Base-by-base conservation (phyloP, 2,888 invertebrate species). In the Dryomyza anilis region DNA sequence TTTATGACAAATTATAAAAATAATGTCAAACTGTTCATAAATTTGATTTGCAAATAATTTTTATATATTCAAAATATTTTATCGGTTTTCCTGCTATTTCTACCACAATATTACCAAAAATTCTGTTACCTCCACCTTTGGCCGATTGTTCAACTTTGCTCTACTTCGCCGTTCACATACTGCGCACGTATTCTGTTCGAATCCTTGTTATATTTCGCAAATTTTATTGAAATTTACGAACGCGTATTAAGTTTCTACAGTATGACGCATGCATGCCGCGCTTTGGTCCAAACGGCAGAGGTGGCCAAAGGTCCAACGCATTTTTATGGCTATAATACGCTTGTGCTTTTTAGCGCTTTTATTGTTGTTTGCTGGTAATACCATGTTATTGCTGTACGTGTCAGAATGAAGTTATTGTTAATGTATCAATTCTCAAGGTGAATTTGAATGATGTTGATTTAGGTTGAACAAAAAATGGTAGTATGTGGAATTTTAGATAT, bases 341-440 rank as follows among this genome's bases (percentile, higher is more conserved):
- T 27, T 21, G n/a, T n/a, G 33, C 10, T 16, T 33, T 14, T 39
- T 57, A 16, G 7, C 16, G 58, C 29, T 16, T 45, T n/a, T 25
- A 16, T 57, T 57, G 43, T 25, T 58, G 45, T 58, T 27, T 61
- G 50, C 10, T 61, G 30, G 46, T 46, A 39, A 52, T 45, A 4
- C 39, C 36, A 39, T 61, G 27, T 61, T 61, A 52, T 61, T 61
- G 60, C 39, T 25, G 27, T 39, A 61, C 60, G 60, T 61, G 60
- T 52, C 52, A 52, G 52, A 36, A 52, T 52, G 25, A 52, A 39
- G 27, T 39, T 50, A 61, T 16, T n/a, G n/a, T 61, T 25, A 29
- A 61, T 61, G 29, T 8, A 46, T n/a, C 29, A 16, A 8, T 45
- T 25, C 45, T 14, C 43, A 58, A 45, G n/a, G 30, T 27, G 58